Conservation (phyloP, 1,140 invertebrate species). For the Elymnias hypermnestra region DNA sequence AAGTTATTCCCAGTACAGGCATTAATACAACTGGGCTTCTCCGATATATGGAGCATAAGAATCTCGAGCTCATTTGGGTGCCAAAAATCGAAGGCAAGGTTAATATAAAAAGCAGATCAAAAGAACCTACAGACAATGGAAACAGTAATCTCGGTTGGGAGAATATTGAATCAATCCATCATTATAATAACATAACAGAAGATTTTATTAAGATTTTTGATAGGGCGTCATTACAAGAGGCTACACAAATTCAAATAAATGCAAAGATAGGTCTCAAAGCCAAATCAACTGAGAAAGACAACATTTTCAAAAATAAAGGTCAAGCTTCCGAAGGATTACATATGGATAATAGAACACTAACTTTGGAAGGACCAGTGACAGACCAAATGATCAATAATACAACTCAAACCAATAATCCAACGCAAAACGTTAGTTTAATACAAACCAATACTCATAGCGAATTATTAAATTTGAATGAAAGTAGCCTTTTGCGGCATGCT, state of each 20-base stretch:
- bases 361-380: too few relatives aligned
- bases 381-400: too few relatives aligned
- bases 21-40: conserved; percentile 49
- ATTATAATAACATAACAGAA: not conserved
- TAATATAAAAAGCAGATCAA: conserved; percentile 34
- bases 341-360: too few relatives aligned
- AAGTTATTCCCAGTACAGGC: conserved; percentile 42
- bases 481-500: not conserved
- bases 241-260: not conserved
- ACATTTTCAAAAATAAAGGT: too few relatives aligned
- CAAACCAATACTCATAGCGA: too few relatives aligned
- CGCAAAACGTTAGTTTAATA: too few relatives aligned
- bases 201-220: conserved; percentile 15
- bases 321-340: too few relatives aligned
- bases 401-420: too few relatives aligned
- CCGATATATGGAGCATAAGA: conserved; percentile 50
- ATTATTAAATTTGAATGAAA: not conserved
- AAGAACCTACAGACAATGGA: conserved; percentile 11
- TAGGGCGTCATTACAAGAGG: not conserved
- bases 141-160: conserved; percentile 29
- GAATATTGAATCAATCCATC: conserved; percentile 12
- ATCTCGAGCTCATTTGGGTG: conserved; percentile 46
- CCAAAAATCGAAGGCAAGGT: conserved; percentile 24
- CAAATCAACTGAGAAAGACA: too few relatives aligned
- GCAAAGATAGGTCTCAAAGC: too few relatives aligned